Evolutionary conservation across 1,140 invertebrate species (phyloP), one percentile per base, ranked within the genome.

Genomic region (Cyclargus thomasi): DNA sequence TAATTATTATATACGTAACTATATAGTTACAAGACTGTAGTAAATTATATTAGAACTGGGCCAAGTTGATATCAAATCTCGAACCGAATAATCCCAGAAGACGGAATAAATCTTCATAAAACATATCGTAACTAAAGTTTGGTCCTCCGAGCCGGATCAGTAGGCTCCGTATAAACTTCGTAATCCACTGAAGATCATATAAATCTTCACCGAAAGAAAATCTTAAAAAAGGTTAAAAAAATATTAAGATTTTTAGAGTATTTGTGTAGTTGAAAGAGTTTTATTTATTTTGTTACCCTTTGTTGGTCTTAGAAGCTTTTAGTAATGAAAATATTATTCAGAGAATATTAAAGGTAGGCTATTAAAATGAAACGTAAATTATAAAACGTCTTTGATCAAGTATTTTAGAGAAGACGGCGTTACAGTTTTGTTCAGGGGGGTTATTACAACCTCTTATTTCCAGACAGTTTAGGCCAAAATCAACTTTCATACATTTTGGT

Each of bases 161-260:
- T 47, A 47, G 39, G 39, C 39, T 16, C 14, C 39, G 39, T 4
- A 8, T 2, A 2, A 47, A 47, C 39, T 47, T 47, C 39, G 39
- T 47, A 47, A 47, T 47, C 39, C 39, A 47, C 39, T 47, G 39
- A 47, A 47, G 39, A 47, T 47, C 39, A 47, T 47, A 47, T 47
- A 47, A 47, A 47, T 47, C 39, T 47, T 47, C 14, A 11, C 39
- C 11, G 14, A 47, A 47, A 47, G 6, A 47, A 47, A 47, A 47
- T 16, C 39, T 47, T 16, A 35, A 16, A 47, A 47, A 47, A 47
- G 39, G 39, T 62, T 62, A 23, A 21, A 20, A 22, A 16, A 62
- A 22, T 22, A 16, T 22, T 10, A 21, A 16, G 23, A 14, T 14
- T 47, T 47, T 39, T 47, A 4, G 11, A 14, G 39, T 47, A n/a